Conservation (phyloP, 1,140 invertebrate species). For the Psix sp. region DNA sequence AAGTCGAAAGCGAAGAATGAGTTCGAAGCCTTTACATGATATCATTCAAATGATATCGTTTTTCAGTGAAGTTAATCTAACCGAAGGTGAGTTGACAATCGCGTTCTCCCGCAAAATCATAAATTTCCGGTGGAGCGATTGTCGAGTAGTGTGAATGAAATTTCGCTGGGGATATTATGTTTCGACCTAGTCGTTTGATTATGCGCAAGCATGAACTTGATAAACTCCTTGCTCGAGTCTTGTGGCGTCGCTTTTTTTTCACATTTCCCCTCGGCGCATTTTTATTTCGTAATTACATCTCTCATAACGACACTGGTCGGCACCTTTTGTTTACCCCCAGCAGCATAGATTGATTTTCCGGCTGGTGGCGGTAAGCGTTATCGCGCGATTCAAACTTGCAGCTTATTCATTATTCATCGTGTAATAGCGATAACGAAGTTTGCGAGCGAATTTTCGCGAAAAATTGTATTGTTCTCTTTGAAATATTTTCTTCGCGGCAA, state of each 20-base stretch:
- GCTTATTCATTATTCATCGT: too few relatives aligned
- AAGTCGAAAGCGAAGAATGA: too few relatives aligned
- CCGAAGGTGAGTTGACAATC: too few relatives aligned
- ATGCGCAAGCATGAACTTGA: slow-evolving; percentile 41
- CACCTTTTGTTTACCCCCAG: neutral
- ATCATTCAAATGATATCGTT: too few relatives aligned
- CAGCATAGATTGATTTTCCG: slow-evolving; percentile 20
- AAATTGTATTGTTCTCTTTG: too few relatives aligned
- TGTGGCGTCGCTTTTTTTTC: slow-evolving; percentile 15
- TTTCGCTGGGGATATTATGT: slow-evolving; percentile 24
- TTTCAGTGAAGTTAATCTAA: too few relatives aligned
- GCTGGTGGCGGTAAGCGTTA: too few relatives aligned
- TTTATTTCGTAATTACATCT: slow-evolving; percentile 41
- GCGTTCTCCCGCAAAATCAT: slow-evolving; percentile 21
- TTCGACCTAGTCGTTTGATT: slow-evolving; percentile 28
- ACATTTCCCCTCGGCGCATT: slow-evolving; percentile 23
- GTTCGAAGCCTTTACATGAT: too few relatives aligned
- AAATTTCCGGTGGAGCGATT: slow-evolving; percentile 8
- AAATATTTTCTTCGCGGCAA: too few relatives aligned
- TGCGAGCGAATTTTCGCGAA: too few relatives aligned
- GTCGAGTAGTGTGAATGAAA: slow-evolving; percentile 8
- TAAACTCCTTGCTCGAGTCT: slow-evolving; percentile 30
- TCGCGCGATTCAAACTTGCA: too few relatives aligned
- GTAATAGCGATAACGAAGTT: too few relatives aligned
- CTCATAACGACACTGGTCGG: slow-evolving; percentile 15